Evolutionary conservation across 1,140 invertebrate species (phyloP).

Genomic region (Sycophaga agraensis): DNA sequence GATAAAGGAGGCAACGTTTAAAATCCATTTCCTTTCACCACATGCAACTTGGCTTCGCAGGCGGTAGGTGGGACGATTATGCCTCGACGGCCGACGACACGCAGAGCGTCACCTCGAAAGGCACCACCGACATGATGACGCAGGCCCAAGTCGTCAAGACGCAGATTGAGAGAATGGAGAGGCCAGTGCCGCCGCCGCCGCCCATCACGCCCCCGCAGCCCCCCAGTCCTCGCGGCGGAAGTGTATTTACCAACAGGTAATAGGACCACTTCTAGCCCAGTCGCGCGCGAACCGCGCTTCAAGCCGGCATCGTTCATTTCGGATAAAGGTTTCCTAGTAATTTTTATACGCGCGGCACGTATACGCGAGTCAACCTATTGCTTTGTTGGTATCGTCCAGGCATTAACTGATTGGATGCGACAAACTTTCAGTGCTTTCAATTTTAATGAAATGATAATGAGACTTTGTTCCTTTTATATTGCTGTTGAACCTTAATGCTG

Average conservation of each 20-base stretch:
- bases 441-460: too few species aligned
- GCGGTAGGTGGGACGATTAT: slow-evolving; percentile 62
- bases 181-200: slow-evolving; percentile 70
- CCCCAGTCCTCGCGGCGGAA: slow-evolving; percentile 54
- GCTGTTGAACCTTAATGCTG: too few species aligned
- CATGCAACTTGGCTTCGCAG: slow-evolving; percentile 34
- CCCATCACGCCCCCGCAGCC: slow-evolving; percentile 68
- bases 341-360: too few species aligned
- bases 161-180: slow-evolving; percentile 59
- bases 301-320: too few species aligned
- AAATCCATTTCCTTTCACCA: slow-evolving; percentile 18
- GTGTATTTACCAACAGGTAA: slow-evolving; percentile 60
- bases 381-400: too few species aligned
- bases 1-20: neutral
- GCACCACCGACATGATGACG: slow-evolving; percentile 58
- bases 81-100: slow-evolving; percentile 55
- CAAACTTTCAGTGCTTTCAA: too few species aligned
- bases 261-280: too few species aligned
- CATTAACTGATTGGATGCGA: too few species aligned
- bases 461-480: too few species aligned
- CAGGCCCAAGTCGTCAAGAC: slow-evolving; percentile 57
- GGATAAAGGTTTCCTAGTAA: too few species aligned
- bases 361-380: too few species aligned
- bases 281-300: too few species aligned
- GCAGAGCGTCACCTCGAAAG: slow-evolving; percentile 56